Evolutionary conservation across 2,797 vertebrate genomes (phyloP), one percentile per base, ranked within the genome.

Genomic region (Erethizon dorsatum): DNA sequence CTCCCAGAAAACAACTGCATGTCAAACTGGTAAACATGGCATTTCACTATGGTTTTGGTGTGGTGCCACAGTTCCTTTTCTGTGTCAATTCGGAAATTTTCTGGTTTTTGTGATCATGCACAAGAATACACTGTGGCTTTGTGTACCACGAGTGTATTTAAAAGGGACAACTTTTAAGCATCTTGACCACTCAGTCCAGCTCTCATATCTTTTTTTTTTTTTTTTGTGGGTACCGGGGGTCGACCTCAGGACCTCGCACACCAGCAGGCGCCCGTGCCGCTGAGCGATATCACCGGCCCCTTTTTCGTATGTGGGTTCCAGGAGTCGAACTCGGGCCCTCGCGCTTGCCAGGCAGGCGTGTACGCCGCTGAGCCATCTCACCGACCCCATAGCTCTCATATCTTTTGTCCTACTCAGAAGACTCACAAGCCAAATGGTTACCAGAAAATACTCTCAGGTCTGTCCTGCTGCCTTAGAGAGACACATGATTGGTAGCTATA

Each of bases 81-180:
- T 84, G 26, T 54, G 54, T 80, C 52, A 56, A 2, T 57, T 75
- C 84, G 91, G 63, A 94, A 95, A 91, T 52, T 57, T 93, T 95
- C 47, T 98, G 84, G 84, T 84, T 92, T 78, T 97, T 31, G 37
- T 47, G 31, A 57, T 37, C 31, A 90, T 9, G 20, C n/a, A 61
- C 6, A 78, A 90, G 17, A 85, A 93, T 15, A 91, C 65, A 67
- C 1, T 52, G 33, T 90, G 61, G 61, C 47, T 90, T 95, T 47
- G 6, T 26, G 31, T 1, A 28, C 45, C 50, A 37, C 15, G 22
- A 9, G 31, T 56, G 15, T 37, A 71, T 69, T 54, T 71, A 37
- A 86, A 94, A 82, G 13, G 88, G 45, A 79, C 5, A 71, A 4
- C 45, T 85, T 92, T 69, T 56, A 84, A 85, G 41, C 9, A 33